phyloP scores from a whole-genome alignment of 2,113 vertebrate species.

The Gorsachius goisagi region DNA sequence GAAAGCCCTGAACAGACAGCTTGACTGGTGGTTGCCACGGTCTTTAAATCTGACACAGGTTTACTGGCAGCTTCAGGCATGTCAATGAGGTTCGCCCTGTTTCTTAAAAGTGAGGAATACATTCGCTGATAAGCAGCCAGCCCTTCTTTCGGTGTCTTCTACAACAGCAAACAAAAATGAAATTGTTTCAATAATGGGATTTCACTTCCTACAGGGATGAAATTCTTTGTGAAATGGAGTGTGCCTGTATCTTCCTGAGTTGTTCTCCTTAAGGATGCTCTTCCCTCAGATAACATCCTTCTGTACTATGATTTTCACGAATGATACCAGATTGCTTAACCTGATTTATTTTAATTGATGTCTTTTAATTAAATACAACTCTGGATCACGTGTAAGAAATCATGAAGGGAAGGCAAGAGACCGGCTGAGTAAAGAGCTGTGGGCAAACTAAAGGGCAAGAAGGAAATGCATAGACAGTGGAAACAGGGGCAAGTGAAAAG shows the following conservation, averaged over 20 bases:
- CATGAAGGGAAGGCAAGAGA: background rate
- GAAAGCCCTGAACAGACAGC: background rate
- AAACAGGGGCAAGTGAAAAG: background rate
- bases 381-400: background rate
- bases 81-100: background rate
- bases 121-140: background rate
- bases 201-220: background rate
- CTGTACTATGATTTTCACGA: background rate
- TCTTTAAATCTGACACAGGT: background rate
- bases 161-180: background rate
- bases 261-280: background rate
- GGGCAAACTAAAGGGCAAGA: background rate
- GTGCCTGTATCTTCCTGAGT: background rate
- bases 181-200: background rate
- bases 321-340: background rate
- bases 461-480: background rate
- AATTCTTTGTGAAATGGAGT: background rate
- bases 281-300: background rate
- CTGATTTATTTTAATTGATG: background rate
- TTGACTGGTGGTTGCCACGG: background rate
- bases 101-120: background rate
- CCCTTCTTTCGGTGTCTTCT: background rate
- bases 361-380: background rate
- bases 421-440: background rate
- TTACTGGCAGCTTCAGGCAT: background rate